These are phyloP conservation scores for Xiphophorus couchianus DNA, from an alignment of 2,113 vertebrate species.

Conservation along the genomic window DNA sequence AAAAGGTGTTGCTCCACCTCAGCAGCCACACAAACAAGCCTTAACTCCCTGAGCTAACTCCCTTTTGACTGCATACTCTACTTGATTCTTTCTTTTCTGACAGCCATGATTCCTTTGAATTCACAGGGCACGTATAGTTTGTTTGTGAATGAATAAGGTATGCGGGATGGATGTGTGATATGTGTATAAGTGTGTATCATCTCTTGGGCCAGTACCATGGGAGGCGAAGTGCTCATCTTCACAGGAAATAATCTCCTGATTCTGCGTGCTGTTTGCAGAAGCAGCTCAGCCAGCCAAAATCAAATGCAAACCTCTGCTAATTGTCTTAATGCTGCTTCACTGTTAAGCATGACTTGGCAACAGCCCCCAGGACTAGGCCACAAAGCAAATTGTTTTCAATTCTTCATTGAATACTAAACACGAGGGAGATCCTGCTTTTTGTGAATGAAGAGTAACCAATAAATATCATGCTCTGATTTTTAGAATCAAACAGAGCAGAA, in stretches of 20 bases:
- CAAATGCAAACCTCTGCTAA: conserved; percentile 73
- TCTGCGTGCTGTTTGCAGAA: conserved; percentile 65
- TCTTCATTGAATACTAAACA: conserved; percentile 45
- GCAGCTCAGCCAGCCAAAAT: conserved; percentile 57
- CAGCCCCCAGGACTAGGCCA: conserved; percentile 21
- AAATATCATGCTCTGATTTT: conserved; percentile 17
- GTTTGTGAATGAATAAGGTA: conserved; percentile 38
- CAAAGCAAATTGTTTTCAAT: conserved; percentile 44
- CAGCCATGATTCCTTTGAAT: conserved; percentile 5
- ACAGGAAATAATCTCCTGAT: conserved; percentile 68
- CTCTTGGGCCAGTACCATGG: conserved; percentile 63
- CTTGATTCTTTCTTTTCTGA: conserved; percentile 20
- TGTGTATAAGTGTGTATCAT: conserved; percentile 65
- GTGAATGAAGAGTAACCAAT: conserved; percentile 26
- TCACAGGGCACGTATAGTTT: neutral
- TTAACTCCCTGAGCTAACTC: conserved; percentile 13
- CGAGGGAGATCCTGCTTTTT: conserved; percentile 9
- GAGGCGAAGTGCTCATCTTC: conserved; percentile 63
- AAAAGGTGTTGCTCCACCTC: conserved; percentile 14
- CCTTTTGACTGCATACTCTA: neutral
- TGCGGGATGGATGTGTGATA: conserved; percentile 37
- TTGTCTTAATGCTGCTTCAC: conserved; percentile 70
- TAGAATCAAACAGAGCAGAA: conserved; percentile 23
- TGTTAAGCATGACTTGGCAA: conserved; percentile 59
- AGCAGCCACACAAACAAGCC: conserved; percentile 23